Evolutionary conservation across 2,888 invertebrate genomes (phyloP), one percentile per base, ranked within the genome.

Genomic region (Eupithecia tripunctaria): DNA sequence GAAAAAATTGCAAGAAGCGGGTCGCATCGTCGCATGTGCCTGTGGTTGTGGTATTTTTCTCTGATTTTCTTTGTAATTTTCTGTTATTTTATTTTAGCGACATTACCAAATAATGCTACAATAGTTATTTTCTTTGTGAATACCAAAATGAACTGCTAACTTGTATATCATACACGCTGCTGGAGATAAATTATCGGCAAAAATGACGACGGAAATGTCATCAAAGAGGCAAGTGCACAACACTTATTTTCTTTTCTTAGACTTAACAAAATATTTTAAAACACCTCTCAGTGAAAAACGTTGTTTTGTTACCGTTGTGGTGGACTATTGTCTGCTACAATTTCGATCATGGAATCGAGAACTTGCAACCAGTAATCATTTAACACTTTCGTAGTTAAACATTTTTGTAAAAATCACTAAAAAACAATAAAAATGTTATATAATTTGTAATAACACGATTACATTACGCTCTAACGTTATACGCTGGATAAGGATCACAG

Each of bases 171-270:
- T 65, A 79, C 76, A 80, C 77, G 78, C 86, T 81, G 83, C 82
- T 84, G 76, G 71, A 80, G 73, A 77, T 56, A 83, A 85, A 85
- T 85, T 85, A 84, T 84, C 68, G 83, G 76, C 82, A 79, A 91
- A 89, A 88, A 94, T 94, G 93, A 93, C 91, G 82, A 93, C 89
- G 83, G 93, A 94, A 89, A 93, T 90, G 88, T 90, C 94, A 85
- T 93, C 94, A 75, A 94, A 94, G 84, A 94, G 91, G 94, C 92
- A 89, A 90, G 89, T 86, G 79, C 78, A 38, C 18, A 14, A 5
- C 3, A 36, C n/a, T 77, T 67, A 73, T 77, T 43, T 60, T 72
- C 32, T n/a, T 67, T 59, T 41, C 51, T 60, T 32, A 21, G 0
- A 62, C 6, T 2, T 14, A 63, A 36, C 63, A 36, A n/a, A 70